Evolutionary conservation across 2,113 vertebrate species (phyloP), one percentile per base, ranked within the genome.

Genomic region (Semicossyphus pulcher): DNA sequence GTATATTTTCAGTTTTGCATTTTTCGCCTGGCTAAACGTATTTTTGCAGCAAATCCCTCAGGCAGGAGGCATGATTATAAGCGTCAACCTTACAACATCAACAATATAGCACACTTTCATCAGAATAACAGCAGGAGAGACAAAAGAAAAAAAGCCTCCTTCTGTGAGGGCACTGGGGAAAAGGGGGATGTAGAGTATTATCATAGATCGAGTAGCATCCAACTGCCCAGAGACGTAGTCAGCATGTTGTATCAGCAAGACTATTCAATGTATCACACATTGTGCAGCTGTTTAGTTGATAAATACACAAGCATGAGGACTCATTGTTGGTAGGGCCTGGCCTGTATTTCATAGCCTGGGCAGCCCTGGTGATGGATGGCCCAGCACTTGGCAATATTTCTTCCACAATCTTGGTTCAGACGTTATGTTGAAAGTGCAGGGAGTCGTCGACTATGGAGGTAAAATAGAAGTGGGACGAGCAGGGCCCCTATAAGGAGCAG

Each of bases 311-410:
- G 88, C 89, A 80, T 85, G 86, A 90, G 91, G 81, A 73, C 81
- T 86, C 89, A 87, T 88, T 92, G 91, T 91, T 84, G 87, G 86
- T 86, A 54, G 76, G 80, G 76, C 77, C 78, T 20, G 37, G 84
- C 86, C 81, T 89, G 89, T 88, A 91, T 92, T 92, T 92, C 88
- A 93, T 79, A 76, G 78, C 78, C 78, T 23, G 53, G 84, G 86
- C 83, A 89, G 85, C 69, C 70, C 65, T 25, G 72, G 86, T 93
- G 93, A 94, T 94, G 90, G 90, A 94, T 93, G 90, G 76, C 53
- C 67, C n/a, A 16, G 75, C 2, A 52, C 73, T 54, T 11, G 76
- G 77, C 84, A 80, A 92, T 94, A 94, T 92, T 90, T 93, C 91
- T 92, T 85, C 79, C 81, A 78, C 64, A 86, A 86, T 92, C 88